A percentile compares a stretch with the other conserved stretches of the same genome.
These are phyloP conservation scores for Drosophila seguyi DNA, from an alignment of 1,140 invertebrate species.

Conservation along the genomic window DNA sequence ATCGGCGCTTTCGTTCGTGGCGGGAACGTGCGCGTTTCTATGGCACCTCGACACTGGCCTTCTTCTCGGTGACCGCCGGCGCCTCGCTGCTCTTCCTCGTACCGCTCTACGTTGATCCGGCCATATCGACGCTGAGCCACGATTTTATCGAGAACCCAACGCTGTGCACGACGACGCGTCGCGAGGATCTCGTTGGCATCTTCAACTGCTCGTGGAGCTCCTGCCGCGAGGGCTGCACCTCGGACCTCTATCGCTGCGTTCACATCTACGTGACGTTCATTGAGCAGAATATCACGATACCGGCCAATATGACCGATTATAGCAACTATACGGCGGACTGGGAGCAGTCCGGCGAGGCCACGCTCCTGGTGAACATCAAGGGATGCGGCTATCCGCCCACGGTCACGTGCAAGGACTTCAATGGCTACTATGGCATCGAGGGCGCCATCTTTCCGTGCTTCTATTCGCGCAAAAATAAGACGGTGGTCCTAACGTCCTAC, in stretches of 20 bases:
- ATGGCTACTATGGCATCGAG: slow-evolving; percentile 90
- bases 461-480: slow-evolving; percentile 92
- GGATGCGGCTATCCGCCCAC: slow-evolving; percentile 95
- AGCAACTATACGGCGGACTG: slow-evolving; percentile 80
- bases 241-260: slow-evolving; percentile 93
- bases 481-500: slow-evolving; percentile 92
- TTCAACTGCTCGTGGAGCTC: slow-evolving; percentile 95
- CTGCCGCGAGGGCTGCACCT: slow-evolving; percentile 94
- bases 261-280: slow-evolving; percentile 92
- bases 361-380: slow-evolving; percentile 92
- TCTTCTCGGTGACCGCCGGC: slow-evolving; percentile 92
- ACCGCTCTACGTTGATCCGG: slow-evolving; percentile 94
- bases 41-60: slow-evolving; percentile 91
- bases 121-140: slow-evolving; percentile 93
- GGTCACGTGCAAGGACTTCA: slow-evolving; percentile 94
- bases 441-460: slow-evolving; percentile 93
- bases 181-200: slow-evolving; percentile 91
- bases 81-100: slow-evolving; percentile 94
- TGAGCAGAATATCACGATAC: slow-evolving; percentile 84
- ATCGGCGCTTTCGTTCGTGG: slow-evolving; percentile 88
- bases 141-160: slow-evolving; percentile 93
- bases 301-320: slow-evolving; percentile 80
- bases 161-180: slow-evolving; percentile 90
- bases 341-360: slow-evolving; percentile 87
- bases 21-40: slow-evolving; percentile 92